A percentile compares a stretch with the other conserved stretches of the same genome.
These are phyloP conservation scores for Progne subis DNA, from an alignment of 2,113 vertebrate species.

Conservation along the genomic window DNA sequence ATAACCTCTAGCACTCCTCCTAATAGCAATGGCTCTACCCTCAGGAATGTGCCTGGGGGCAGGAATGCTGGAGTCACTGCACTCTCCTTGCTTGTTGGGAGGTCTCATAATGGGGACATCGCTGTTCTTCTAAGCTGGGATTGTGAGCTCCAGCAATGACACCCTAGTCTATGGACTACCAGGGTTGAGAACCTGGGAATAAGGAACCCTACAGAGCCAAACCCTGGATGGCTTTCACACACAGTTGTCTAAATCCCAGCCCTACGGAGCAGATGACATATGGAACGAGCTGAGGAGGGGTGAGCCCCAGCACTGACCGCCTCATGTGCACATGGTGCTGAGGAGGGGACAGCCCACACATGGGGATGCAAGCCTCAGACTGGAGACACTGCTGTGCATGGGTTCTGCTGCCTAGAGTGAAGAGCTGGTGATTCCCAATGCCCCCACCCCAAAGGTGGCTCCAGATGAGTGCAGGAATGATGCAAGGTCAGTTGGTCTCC, in stretches of 20 bases:
- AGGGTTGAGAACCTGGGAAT: background rate
- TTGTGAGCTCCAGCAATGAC: background rate
- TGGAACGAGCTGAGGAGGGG: background rate
- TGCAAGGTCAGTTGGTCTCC: accelerated
- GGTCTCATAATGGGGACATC: background rate
- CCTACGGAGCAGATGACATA: accelerated
- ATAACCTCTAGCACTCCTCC: background rate
- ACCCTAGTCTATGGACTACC: background rate
- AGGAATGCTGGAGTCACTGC: background rate
- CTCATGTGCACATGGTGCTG: background rate
- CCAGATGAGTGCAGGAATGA: background rate
- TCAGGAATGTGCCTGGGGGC: background rate
- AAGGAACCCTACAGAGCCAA: background rate
- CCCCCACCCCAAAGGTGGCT: background rate
- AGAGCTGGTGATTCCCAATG: background rate
- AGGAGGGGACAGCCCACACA: background rate
- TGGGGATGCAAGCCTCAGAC: background rate
- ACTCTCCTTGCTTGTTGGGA: accelerated
- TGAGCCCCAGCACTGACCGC: background rate
- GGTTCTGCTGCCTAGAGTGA: background rate
- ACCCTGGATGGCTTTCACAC: background rate
- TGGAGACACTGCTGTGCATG: background rate
- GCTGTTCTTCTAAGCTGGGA: background rate
- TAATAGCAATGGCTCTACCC: background rate
- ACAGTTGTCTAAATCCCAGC: background rate